Evolutionary conservation across 2,797 vertebrate genomes (phyloP).

Genomic region (Acestrorhynchus altus): DNA sequence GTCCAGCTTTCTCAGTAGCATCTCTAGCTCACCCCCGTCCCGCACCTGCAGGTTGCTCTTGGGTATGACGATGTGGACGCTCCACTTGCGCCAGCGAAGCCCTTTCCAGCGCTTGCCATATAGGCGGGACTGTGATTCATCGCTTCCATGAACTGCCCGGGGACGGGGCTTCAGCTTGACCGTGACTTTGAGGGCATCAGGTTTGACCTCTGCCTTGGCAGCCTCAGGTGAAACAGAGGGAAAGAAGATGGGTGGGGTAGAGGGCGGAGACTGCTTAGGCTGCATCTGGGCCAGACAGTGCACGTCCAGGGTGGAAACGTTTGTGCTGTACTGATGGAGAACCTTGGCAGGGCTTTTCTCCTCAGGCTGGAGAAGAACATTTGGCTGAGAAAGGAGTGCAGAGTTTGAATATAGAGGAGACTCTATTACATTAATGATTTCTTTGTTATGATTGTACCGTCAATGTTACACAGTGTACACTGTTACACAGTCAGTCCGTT

Average conservation of each 20-base stretch:
- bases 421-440: not conserved
- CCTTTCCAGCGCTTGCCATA: constrained; percentile 85
- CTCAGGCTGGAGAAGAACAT: constrained; percentile 57
- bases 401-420: not conserved
- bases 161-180: constrained; percentile 91
- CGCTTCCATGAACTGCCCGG: constrained; percentile 82
- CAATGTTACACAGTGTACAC: too few species aligned
- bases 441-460: not conserved
- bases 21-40: constrained; percentile 88
- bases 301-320: constrained; percentile 89
- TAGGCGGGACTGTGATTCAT: constrained; percentile 57
- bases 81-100: constrained; percentile 95
- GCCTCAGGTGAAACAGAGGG: constrained; percentile 82
- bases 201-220: constrained; percentile 76
- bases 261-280: constrained; percentile 73
- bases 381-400: constrained; percentile 65
- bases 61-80: constrained; percentile 85
- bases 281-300: constrained; percentile 87
- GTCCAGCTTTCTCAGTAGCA: constrained; percentile 85
- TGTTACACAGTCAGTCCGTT: too few species aligned
- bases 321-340: constrained; percentile 90
- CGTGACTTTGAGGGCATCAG: constrained; percentile 92
- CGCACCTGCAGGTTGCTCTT: constrained; percentile 81
- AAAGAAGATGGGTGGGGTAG: constrained; percentile 83
- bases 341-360: constrained; percentile 69